These are phyloP conservation scores for Cephonodes hylas DNA, from an alignment of 2,888 invertebrate genomes.

Conservation along the genomic window DNA sequence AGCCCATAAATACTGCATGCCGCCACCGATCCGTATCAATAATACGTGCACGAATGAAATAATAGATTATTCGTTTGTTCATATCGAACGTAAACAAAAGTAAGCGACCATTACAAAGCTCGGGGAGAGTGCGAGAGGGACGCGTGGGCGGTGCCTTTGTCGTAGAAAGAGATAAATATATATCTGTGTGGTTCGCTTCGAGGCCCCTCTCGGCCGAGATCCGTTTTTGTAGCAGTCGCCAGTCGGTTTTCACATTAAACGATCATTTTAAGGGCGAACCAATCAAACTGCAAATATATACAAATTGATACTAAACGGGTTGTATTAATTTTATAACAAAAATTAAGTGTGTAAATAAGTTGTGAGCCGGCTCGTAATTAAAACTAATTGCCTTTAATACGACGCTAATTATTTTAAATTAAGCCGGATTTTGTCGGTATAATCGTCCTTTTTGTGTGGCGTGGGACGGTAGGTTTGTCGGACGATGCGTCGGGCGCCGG, in stretches of 20 bases:
- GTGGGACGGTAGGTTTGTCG: conserved; percentile 24
- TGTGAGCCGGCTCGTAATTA: conserved; percentile 74
- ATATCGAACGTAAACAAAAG: conserved; percentile 79
- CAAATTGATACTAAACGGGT: conserved; percentile 81
- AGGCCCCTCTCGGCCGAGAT: conserved; percentile 43
- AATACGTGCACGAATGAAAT: conserved; percentile 81
- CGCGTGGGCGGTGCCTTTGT: conserved; percentile 23
- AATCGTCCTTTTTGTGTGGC: conserved; percentile 63
- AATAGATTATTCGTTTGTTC: conserved; percentile 82
- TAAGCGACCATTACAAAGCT: conserved; percentile 76
- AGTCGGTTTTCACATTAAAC: conserved; percentile 76
- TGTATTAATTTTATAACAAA: conserved; percentile 82
- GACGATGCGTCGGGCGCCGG: conserved; percentile 1
- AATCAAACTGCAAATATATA: conserved; percentile 80
- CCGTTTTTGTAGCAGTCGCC: conserved; percentile 77
- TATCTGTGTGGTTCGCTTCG: conserved; percentile 29
- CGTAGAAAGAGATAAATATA: conserved; percentile 50
- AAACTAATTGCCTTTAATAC: conserved; percentile 79
- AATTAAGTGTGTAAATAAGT: conserved; percentile 82
- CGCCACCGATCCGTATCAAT: conserved; percentile 74
- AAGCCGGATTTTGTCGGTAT: conserved; percentile 63
- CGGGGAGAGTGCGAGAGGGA: conserved; percentile 42
- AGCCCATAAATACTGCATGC: conserved; percentile 70
- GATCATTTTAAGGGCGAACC: conserved; percentile 80
- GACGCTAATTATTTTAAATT: conserved; percentile 77